Evolutionary conservation across 2,888 invertebrate genomes (phyloP).

Genomic region (Syritta pipiens): DNA sequence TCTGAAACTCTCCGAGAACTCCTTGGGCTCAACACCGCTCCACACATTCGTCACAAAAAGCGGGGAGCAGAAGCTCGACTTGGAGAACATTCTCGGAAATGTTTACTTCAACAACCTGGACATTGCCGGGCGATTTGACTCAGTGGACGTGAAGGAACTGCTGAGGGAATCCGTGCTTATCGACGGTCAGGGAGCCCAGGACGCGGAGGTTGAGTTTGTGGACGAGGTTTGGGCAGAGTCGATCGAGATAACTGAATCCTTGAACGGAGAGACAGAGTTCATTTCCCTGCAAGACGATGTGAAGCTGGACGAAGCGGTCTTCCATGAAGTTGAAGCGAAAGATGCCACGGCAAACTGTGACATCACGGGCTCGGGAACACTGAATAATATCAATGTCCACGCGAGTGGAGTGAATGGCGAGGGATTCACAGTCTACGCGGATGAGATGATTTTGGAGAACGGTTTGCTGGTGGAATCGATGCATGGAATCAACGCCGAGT

Average conservation of each 20-base stretch:
- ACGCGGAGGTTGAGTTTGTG: constrained; percentile 77
- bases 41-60: constrained; percentile 80
- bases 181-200: constrained; percentile 75
- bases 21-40: constrained; percentile 79
- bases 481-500: constrained; percentile 76
- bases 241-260: constrained; percentile 74
- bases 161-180: constrained; percentile 78
- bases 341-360: constrained; percentile 75
- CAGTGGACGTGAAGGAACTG: constrained; percentile 79
- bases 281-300: constrained; percentile 73
- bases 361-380: constrained; percentile 74
- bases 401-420: constrained; percentile 74
- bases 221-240: constrained; percentile 71
- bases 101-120: constrained; percentile 80
- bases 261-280: constrained; percentile 77
- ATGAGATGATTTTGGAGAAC: constrained; percentile 75
- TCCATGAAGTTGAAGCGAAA: constrained; percentile 73
- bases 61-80: constrained; percentile 79
- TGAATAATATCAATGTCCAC: constrained; percentile 76
- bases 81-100: constrained; percentile 77
- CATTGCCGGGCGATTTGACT: constrained; percentile 78
- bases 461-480: constrained; percentile 75
- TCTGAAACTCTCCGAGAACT: constrained; percentile 78
- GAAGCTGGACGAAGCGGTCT: constrained; percentile 72
- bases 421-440: constrained; percentile 74